phyloP scores from a whole-genome alignment of 2,113 vertebrate genomes.

The Stigmatopora argus region DNA sequence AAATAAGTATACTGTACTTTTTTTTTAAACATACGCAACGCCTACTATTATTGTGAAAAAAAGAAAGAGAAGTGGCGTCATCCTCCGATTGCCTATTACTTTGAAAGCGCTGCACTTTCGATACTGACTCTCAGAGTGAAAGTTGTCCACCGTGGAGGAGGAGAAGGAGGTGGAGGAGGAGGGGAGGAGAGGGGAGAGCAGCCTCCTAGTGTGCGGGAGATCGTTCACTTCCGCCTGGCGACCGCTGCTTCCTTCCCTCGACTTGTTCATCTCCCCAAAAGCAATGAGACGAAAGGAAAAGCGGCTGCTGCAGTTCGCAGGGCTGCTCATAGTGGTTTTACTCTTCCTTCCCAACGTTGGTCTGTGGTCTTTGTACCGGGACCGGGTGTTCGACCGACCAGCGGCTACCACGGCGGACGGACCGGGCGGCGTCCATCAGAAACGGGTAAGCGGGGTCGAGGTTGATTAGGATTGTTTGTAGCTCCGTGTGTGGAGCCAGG shows the following conservation, averaged over 20 bases:
- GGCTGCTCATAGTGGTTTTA: constrained; percentile 77
- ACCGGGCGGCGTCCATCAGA: constrained; percentile 37
- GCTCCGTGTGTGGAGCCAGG: background rate
- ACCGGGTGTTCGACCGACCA: constrained; percentile 79
- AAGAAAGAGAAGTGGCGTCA: background rate
- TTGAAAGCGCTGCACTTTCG: constrained; percentile 2
- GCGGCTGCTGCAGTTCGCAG: constrained; percentile 81
- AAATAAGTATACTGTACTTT: background rate
- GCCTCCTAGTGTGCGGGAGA: background rate
- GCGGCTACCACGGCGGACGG: constrained; percentile 57
- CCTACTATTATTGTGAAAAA: constrained; percentile 34
- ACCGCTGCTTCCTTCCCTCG: background rate
- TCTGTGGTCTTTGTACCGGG: constrained; percentile 85
- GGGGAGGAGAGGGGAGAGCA: background rate
- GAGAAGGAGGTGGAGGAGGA: background rate
- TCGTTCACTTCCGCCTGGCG: background rate
- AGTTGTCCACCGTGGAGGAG: constrained; percentile 35
- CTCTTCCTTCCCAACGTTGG: constrained; percentile 88
- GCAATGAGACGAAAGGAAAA: constrained; percentile 91
- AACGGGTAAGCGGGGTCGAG: constrained; percentile 59
- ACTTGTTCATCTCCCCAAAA: constrained; percentile 11
- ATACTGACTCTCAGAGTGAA: constrained; percentile 23
- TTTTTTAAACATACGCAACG: background rate
- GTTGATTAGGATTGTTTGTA: background rate
- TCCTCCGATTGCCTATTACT: background rate